Conservation (phyloP, 2,113 vertebrate genomes). For the Thamnophis sirtalis region DNA sequence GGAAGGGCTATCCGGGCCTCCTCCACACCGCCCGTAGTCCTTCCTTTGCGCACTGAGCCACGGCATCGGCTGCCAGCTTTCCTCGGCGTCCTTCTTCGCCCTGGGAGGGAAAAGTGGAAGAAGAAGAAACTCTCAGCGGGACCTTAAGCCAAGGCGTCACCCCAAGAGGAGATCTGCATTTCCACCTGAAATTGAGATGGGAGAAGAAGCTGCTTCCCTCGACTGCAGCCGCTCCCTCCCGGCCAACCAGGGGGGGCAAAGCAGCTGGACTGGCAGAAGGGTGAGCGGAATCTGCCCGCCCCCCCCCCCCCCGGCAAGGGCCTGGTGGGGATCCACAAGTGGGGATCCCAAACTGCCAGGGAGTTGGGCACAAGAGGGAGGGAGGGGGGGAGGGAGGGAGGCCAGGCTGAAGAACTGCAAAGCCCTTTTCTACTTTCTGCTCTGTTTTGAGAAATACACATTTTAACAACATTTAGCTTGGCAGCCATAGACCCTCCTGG, state of each 20-base stretch:
- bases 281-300: rapidly evolving
- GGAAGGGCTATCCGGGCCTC: background rate
- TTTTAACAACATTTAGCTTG: background rate
- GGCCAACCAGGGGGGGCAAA: background rate
- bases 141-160: rapidly evolving
- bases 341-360: background rate
- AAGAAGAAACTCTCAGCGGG: rapidly evolving
- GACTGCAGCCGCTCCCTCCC: constrained; percentile 32
- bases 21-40: rapidly evolving
- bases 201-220: constrained; percentile 31
- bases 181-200: background rate
- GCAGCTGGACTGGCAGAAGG: background rate
- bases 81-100: constrained; percentile 10
- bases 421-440: background rate
- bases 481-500: background rate
- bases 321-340: background rate
- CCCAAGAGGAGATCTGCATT: background rate
- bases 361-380: background rate
- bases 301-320: background rate
- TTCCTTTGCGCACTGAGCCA: background rate
- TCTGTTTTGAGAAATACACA: background rate
- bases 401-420: background rate
- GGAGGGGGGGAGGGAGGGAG: background rate
- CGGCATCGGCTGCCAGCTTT: background rate
- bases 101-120: constrained; percentile 39